A percentile compares a stretch with the other conserved stretches of the same genome.
Conservation (phyloP, 1,140 invertebrate genomes). For the Drosophila lini region DNA sequence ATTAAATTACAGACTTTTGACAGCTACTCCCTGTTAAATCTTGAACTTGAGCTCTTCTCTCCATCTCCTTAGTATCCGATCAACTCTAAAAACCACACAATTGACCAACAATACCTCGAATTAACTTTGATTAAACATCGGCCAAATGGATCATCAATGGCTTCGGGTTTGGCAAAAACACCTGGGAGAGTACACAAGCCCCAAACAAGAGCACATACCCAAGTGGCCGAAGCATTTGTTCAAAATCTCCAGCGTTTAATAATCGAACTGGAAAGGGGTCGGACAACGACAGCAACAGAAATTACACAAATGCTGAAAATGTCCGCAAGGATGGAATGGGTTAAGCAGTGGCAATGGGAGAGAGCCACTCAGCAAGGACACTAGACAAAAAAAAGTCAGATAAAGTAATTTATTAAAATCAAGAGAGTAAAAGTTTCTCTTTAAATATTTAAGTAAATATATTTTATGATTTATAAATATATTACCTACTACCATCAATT, state of each 20-base stretch:
- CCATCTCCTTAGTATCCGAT: conserved; percentile 2
- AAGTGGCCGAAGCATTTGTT: conserved; percentile 62
- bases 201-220: conserved; percentile 11
- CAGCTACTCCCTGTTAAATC: neutral
- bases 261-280: conserved; percentile 51
- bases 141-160: conserved; percentile 60
- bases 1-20: neutral
- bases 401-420: neutral
- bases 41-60: too few species aligned
- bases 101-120: conserved; percentile 63
- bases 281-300: conserved; percentile 65
- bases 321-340: conserved; percentile 16
- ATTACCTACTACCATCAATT: too few species aligned
- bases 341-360: conserved; percentile 1
- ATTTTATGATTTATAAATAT: neutral
- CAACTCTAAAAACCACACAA: conserved; percentile 29
- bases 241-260: conserved; percentile 72
- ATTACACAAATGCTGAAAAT: conserved; percentile 72
- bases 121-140: conserved; percentile 78
- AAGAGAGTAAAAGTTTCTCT: too few species aligned
- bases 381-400: neutral
- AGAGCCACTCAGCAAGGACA: conserved; percentile 41
- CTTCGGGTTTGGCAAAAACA: conserved; percentile 35
- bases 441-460: too few species aligned
- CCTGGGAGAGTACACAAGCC: conserved; percentile 30